Conservation (phyloP, 53 echinoderm and acorn worm genomes). For the Hippasteria phrygiana region DNA sequence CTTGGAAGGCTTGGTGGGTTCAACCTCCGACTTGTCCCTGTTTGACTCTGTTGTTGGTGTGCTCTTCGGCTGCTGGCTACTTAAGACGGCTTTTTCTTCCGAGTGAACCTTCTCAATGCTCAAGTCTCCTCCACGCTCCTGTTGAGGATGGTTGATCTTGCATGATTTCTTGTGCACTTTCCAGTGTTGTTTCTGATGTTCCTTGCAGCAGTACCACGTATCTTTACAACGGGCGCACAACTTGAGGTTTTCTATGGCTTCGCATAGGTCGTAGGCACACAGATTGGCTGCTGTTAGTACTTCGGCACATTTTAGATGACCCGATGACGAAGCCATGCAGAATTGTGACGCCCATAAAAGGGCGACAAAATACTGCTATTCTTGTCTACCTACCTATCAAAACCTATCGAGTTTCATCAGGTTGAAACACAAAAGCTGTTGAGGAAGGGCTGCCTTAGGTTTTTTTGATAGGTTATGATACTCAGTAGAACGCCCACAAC, state of each 20-base stretch:
- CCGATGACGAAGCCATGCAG: not conserved
- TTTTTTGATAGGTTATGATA: too few relatives aligned
- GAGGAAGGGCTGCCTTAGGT: too few relatives aligned
- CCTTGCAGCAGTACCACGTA: constrained; percentile 79
- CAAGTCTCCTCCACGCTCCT: too few relatives aligned
- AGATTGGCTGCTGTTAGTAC: not conserved
- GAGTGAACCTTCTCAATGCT: not conserved
- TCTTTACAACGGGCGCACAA: constrained; percentile 78
- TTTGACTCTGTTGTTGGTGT: not conserved
- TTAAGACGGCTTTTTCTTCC: not conserved
- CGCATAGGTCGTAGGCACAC: constrained; percentile 79
- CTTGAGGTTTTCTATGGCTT: constrained; percentile 64
- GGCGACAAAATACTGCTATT: too few relatives aligned
- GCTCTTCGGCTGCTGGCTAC: not conserved
- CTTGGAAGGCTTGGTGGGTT: constrained; percentile 15
- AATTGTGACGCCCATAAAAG: not conserved
- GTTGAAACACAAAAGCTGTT: too few relatives aligned
- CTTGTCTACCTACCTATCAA: too few relatives aligned
- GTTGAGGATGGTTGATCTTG: not conserved
- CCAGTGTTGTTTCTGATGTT: constrained; percentile 84
- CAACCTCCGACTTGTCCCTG: not conserved
- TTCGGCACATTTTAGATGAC: not conserved
- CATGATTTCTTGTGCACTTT: constrained; percentile 76
- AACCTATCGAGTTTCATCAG: too few relatives aligned
- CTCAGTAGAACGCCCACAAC: too few relatives aligned